Evolutionary conservation across 1,140 invertebrate genomes (phyloP), one percentile per base, ranked within the genome.

Genomic region (Battus philenor): DNA sequence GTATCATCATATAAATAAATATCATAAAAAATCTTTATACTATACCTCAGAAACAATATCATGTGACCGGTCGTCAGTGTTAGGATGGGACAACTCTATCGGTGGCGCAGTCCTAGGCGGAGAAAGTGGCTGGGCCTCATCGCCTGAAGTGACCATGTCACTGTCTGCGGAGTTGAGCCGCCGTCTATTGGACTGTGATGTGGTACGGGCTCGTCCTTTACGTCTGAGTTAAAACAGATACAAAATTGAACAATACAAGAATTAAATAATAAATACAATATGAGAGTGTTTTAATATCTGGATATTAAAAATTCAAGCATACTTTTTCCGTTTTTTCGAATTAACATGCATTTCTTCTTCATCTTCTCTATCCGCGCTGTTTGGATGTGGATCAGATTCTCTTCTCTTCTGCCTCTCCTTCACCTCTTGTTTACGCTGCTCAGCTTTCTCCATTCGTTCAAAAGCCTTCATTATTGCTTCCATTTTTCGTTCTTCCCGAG

Each of bases 381-480:
- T 87, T 54, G 52, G 88, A 73, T 65, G 83, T 1, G 86, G 76
- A 47, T 87, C 87, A 1, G 86, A 86, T 46, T 88, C 87, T 24
- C 89, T 57, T 68, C 89, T 58, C 70, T 89, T 57, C 59, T 85
- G 60, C 65, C 88, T 64, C 24, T 87, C 86, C 33, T 81, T 88
- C 1, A 90, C 89, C 57, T 93, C 92, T 63, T 94, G 92, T 60
- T 93, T 93, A n/a, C 92, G 82, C 38, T 93, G 91, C 63, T 94
- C 90, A 8, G 91, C 91, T 56, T 93, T 93, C 58, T 95, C 93
- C 87, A 95, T 88, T 17, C 93, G 88, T 57, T 94, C 93, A 77
- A 99, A 96, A 0, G 95, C 95, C 68, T 96, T 95, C 90, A 99
- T 93, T 53, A 97, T 96, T 0, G 96, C 95, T 68, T 97, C 94